A percentile compares a stretch with the other conserved stretches of the same genome.
phyloP scores from a whole-genome alignment of 1,140 invertebrate genomes.

The Hypsibius dujardini region DNA sequence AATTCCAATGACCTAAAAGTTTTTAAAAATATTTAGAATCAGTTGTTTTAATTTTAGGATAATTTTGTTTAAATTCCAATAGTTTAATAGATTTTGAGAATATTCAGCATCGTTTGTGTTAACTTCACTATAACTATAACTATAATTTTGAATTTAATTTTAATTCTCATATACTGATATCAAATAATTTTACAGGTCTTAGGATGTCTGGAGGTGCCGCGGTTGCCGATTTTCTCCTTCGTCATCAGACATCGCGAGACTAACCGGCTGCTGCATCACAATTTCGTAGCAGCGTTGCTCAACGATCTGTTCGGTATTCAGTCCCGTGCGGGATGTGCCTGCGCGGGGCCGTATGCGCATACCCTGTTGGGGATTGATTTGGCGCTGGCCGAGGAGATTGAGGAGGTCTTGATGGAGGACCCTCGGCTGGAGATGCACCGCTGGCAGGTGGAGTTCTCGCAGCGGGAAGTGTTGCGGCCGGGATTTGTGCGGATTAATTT shows the following conservation, averaged over 20 bases:
- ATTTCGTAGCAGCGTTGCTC: conserved; percentile 64
- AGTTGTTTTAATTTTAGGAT: neutral
- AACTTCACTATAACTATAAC: too few species aligned
- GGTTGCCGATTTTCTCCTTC: conserved; percentile 67
- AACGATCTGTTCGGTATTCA: conserved; percentile 85
- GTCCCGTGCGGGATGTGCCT: conserved; percentile 62
- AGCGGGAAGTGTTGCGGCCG: conserved; percentile 56
- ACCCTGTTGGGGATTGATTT: conserved; percentile 63
- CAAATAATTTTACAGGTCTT: conserved; percentile 24
- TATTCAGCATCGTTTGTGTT: too few species aligned
- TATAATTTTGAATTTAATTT: conserved; percentile 13
- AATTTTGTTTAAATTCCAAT: too few species aligned
- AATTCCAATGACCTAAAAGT: neutral
- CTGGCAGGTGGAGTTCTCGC: conserved; percentile 41
- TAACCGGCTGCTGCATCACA: conserved; percentile 68
- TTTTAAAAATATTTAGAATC: neutral
- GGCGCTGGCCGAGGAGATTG: conserved; percentile 52
- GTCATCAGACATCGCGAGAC: conserved; percentile 54
- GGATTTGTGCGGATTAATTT: conserved; percentile 68
- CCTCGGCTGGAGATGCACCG: conserved; percentile 39
- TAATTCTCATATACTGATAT: neutral
- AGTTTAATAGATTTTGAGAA: too few species aligned
- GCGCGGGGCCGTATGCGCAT: conserved; percentile 64
- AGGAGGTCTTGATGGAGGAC: conserved; percentile 53
- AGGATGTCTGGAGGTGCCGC: conserved; percentile 36